These are phyloP conservation scores for Rattus norvegicus DNA, from an alignment of 2,113 vertebrate genomes.

Conservation along the genomic window DNA sequence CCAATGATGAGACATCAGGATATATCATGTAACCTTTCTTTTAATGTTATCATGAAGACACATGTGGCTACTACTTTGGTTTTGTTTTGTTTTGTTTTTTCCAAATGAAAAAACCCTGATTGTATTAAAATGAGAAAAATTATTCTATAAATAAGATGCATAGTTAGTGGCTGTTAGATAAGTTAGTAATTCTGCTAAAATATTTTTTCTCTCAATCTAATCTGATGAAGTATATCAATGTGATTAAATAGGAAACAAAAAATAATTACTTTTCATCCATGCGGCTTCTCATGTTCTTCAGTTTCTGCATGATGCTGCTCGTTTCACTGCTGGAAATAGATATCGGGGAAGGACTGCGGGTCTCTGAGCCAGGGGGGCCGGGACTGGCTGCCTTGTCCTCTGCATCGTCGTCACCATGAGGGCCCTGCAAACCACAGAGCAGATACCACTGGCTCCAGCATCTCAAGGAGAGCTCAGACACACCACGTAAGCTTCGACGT, in stretches of 20 bases:
- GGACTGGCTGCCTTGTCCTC: constrained; percentile 85
- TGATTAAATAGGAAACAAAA: constrained; percentile 61
- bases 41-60: neutral
- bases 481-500: constrained; percentile 5
- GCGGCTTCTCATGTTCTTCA: constrained; percentile 98
- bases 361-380: constrained; percentile 87
- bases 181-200: constrained; percentile 64
- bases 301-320: constrained; percentile 99
- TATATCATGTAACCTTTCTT: neutral
- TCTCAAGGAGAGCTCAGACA: constrained; percentile 35
- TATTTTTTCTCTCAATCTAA: constrained; percentile 18
- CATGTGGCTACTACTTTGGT: neutral
- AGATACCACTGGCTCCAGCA: constrained; percentile 12
- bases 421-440: constrained; percentile 85
- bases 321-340: constrained; percentile 97
- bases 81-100: neutral
- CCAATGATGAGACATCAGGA: neutral
- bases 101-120: neutral
- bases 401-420: constrained; percentile 86
- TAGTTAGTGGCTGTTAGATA: neutral
- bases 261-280: constrained; percentile 97
- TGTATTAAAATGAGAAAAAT: constrained; percentile 46
- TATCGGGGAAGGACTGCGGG: constrained; percentile 92
- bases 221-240: constrained; percentile 48
- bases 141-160: constrained; percentile 55